Conservation (phyloP, 2,797 vertebrate genomes). For the Spinus pinus region DNA sequence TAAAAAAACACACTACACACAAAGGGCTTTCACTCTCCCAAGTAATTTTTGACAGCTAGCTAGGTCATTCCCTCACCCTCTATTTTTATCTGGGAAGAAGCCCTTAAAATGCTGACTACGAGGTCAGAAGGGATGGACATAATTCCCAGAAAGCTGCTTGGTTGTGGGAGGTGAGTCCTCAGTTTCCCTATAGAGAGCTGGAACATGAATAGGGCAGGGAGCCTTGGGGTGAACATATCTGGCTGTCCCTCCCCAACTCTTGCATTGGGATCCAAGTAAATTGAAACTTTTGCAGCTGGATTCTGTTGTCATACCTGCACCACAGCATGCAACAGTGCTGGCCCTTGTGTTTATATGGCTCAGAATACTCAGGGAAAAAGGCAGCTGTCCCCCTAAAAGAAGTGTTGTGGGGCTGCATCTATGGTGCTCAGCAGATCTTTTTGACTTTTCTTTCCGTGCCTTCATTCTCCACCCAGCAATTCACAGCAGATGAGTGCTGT, state of each 20-base stretch:
- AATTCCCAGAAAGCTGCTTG: not conserved
- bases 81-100: not conserved
- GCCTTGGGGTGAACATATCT: not conserved
- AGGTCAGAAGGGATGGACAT: not conserved
- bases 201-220: not conserved
- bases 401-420: not conserved
- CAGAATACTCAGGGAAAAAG: not conserved
- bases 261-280: accelerated
- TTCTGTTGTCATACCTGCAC: not conserved
- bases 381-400: not conserved
- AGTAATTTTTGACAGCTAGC: not conserved
- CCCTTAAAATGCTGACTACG: not conserved
- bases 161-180: not conserved
- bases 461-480: not conserved
- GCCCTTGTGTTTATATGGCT: not conserved
- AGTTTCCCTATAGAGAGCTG: not conserved
- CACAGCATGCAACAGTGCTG: accelerated
- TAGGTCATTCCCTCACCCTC: not conserved
- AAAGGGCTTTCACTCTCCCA: not conserved
- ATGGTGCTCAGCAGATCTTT: not conserved
- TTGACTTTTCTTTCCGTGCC: not conserved
- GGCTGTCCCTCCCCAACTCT: not conserved
- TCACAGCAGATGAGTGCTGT: not conserved
- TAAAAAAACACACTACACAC: not conserved
- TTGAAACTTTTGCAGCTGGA: not conserved